phyloP scores from a whole-genome alignment of 2,797 vertebrate species.

The Onychomys leucogaster region DNA sequence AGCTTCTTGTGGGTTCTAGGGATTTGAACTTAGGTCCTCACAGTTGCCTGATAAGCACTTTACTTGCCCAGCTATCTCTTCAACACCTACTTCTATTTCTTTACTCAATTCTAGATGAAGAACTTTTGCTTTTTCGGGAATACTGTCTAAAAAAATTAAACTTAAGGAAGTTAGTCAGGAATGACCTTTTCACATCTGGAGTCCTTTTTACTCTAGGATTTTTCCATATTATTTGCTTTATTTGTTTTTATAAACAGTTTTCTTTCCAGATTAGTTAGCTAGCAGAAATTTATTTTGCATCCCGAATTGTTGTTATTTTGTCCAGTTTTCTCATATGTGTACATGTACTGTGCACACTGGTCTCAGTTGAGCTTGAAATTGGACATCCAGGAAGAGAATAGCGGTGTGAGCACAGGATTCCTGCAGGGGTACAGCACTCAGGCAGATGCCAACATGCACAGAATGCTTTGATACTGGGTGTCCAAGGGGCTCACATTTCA shows the following conservation, averaged over 20 bases:
- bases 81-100: not conserved
- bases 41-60: not conserved
- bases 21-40: not conserved
- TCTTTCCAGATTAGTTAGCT: not conserved
- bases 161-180: not conserved
- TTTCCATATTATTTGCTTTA: not conserved
- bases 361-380: not conserved
- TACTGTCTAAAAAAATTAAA: not conserved
- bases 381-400: not conserved
- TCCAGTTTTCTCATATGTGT: not conserved
- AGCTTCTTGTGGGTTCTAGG: not conserved
- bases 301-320: not conserved
- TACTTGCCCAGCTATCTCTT: not conserved
- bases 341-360: not conserved
- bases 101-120: not conserved
- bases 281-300: not conserved
- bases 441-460: rapidly evolving
- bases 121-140: not conserved
- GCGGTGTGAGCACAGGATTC: not conserved
- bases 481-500: not conserved
- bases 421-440: rapidly evolving
- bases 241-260: not conserved
- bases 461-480: rapidly evolving
- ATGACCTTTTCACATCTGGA: not conserved
- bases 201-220: not conserved